A percentile compares a stretch with the other conserved stretches of the same genome.
These are phyloP conservation scores for Brevimyrus niger DNA, from an alignment of 2,113 vertebrate species.

Conservation along the genomic window DNA sequence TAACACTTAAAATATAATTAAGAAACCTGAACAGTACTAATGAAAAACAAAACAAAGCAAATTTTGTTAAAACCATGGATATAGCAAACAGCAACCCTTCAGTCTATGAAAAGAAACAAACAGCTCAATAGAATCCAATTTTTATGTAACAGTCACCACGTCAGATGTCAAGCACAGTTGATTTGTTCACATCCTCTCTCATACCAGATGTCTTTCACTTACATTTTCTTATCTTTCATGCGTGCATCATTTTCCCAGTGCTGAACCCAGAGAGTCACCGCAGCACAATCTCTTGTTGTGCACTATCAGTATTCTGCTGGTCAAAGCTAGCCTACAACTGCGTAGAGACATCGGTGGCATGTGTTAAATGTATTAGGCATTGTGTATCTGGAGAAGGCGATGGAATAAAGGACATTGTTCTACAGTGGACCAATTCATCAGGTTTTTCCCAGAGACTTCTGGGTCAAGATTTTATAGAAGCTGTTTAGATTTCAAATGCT, in stretches of 20 bases:
- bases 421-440: slow-evolving; percentile 85
- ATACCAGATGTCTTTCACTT: slow-evolving; percentile 28
- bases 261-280: slow-evolving; percentile 50
- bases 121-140: not conserved
- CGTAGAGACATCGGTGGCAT: slow-evolving; percentile 75
- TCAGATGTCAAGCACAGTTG: not conserved
- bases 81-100: not conserved
- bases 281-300: slow-evolving; percentile 56
- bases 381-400: slow-evolving; percentile 74
- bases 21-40: not conserved
- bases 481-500: slow-evolving; percentile 96
- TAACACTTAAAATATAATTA: not conserved
- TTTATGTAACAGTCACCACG: not conserved
- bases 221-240: slow-evolving; percentile 56
- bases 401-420: slow-evolving; percentile 78
- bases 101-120: not conserved
- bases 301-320: slow-evolving; percentile 65
- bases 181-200: not conserved
- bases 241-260: slow-evolving; percentile 62
- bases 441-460: slow-evolving; percentile 98
- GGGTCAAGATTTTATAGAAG: slow-evolving; percentile 94
- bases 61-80: not conserved
- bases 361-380: slow-evolving; percentile 85
- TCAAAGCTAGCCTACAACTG: slow-evolving; percentile 73
- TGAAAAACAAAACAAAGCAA: not conserved